phyloP scores from a whole-genome alignment of 2,797 vertebrate species.

The Rhinoraja longicauda region DNA sequence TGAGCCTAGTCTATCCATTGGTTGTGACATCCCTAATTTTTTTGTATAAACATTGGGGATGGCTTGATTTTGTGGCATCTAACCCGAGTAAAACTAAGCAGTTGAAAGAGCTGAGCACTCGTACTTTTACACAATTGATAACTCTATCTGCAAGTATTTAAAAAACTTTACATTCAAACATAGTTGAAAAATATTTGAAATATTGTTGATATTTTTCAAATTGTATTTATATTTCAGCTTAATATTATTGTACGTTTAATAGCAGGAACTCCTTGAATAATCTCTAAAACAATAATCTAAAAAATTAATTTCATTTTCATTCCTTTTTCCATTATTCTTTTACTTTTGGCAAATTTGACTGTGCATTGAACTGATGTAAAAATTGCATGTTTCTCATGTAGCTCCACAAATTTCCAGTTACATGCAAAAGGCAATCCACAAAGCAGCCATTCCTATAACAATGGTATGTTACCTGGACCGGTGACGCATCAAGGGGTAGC shows the following conservation, averaged over 20 bases:
- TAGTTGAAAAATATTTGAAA: background rate
- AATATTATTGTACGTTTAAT: background rate
- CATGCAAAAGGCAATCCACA: background rate
- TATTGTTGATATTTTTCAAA: background rate
- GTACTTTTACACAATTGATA: too few species aligned
- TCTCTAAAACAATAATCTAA: background rate
- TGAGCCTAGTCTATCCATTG: too few species aligned
- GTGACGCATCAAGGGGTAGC: constrained; percentile 44
- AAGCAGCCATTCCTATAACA: background rate
- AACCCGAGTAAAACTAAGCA: too few species aligned
- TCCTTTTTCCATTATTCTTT: background rate
- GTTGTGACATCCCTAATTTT: background rate
- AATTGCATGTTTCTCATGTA: background rate
- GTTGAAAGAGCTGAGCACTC: too few species aligned
- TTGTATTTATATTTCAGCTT: background rate
- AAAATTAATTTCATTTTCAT: background rate
- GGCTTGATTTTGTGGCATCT: too few species aligned
- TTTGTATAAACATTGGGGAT: background rate
- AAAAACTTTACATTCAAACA: background rate
- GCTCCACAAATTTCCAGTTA: background rate
- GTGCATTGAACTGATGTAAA: background rate
- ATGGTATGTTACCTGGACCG: constrained; percentile 42
- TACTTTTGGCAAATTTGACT: background rate
- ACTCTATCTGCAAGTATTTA: too few species aligned
- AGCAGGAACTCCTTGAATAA: background rate